A percentile compares a stretch with the other conserved stretches of the same genome.
Conservation (phyloP, 2,888 invertebrate species). For the Oxyteleia sp. region DNA sequence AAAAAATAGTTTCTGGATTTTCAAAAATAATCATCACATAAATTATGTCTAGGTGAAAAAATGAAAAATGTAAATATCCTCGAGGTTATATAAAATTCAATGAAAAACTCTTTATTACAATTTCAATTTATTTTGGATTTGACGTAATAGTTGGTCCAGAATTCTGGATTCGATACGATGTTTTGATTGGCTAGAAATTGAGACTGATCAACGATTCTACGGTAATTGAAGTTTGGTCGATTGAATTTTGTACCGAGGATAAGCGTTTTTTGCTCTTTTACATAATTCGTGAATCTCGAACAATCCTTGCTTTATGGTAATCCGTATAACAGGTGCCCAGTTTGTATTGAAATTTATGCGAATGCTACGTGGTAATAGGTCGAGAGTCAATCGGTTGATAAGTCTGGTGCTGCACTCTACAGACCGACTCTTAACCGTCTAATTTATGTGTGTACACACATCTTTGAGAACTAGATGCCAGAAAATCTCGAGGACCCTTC, state of each 20-base stretch:
- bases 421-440: slow-evolving; percentile 56
- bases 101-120: background rate
- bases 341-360: slow-evolving; percentile 53
- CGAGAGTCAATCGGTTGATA: slow-evolving; percentile 72
- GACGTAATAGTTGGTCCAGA: too few relatives aligned
- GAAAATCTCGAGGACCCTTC: slow-evolving; percentile 70
- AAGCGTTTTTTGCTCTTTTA: slow-evolving; percentile 2
- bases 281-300: slow-evolving; percentile 27
- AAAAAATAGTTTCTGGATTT: too few relatives aligned
- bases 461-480: slow-evolving; percentile 62
- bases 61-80: too few relatives aligned
- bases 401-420: slow-evolving; percentile 20
- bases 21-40: too few relatives aligned
- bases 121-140: too few relatives aligned
- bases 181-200: background rate
- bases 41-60: too few relatives aligned
- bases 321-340: slow-evolving; percentile 37
- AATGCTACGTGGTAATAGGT: slow-evolving; percentile 64
- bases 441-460: slow-evolving; percentile 79
- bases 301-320: slow-evolving; percentile 21
- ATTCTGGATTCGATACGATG: background rate
- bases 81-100: too few relatives aligned
- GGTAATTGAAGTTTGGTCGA: background rate
- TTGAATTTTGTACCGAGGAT: background rate
- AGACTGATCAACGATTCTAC: background rate